These are phyloP conservation scores for Apocrypta bakeri DNA, from an alignment of 1,140 invertebrate genomes.

Conservation along the genomic window DNA sequence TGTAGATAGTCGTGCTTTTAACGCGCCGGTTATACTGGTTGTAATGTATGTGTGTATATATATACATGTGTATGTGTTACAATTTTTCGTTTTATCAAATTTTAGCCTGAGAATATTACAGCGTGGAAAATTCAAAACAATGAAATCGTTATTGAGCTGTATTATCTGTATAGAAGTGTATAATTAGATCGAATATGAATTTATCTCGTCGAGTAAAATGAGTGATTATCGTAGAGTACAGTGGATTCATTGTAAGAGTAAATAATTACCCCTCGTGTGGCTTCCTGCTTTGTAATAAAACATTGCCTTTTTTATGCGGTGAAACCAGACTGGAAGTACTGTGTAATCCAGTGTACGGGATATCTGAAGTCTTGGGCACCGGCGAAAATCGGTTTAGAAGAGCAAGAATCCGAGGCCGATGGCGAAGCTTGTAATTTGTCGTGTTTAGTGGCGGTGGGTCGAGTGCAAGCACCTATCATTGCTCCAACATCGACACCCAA, in stretches of 20 bases:
- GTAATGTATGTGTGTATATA: no score
- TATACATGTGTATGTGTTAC: no score
- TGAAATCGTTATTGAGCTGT: not conserved
- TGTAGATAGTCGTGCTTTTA: not conserved
- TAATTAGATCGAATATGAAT: no score
- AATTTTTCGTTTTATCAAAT: no score
- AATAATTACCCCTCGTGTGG: not conserved
- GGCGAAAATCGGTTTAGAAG: conserved; percentile 83
- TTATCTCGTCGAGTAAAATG: no score
- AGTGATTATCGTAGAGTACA: no score
- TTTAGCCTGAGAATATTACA: no score
- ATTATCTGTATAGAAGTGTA: not conserved
- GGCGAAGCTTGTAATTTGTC: conserved; percentile 86
- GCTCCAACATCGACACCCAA: conserved; percentile 55
- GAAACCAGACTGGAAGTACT: conserved; percentile 83
- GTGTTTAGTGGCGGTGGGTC: conserved; percentile 89
- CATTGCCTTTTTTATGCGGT: no score
- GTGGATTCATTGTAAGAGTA: no score
- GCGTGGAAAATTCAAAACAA: not conserved
- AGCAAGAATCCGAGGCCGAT: conserved; percentile 80
- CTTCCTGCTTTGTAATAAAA: no score
- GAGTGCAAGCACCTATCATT: conserved; percentile 74
- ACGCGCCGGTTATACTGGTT: not conserved
- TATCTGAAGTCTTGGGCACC: conserved; percentile 95
- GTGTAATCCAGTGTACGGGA: conserved; percentile 90